A percentile compares a stretch with the other conserved stretches of the same genome.
phyloP scores from a whole-genome alignment of 2,797 vertebrate genomes.

The Rhinoraja longicauda region DNA sequence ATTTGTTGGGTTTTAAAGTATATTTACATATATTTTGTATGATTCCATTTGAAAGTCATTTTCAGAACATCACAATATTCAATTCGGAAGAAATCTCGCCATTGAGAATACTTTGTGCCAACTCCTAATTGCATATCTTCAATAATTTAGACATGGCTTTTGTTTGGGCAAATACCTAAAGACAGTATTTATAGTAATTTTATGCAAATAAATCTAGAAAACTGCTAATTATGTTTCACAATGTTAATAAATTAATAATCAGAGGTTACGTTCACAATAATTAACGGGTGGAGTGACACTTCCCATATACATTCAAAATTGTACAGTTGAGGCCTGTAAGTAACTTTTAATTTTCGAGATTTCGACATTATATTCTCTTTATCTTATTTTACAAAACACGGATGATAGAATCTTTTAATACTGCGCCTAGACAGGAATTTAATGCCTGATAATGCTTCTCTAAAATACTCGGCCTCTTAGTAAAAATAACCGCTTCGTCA shows the following conservation, averaged over 20 bases:
- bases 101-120: background rate
- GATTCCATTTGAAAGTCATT: background rate
- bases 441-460: background rate
- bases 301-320: background rate
- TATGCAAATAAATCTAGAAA: background rate
- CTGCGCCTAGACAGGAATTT: background rate
- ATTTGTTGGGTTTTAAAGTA: background rate
- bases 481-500: background rate
- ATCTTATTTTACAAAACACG: slow-evolving; percentile 17
- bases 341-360: background rate
- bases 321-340: background rate
- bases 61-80: background rate
- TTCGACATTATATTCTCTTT: background rate
- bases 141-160: slow-evolving; percentile 28
- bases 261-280: background rate
- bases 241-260: slow-evolving; percentile 35
- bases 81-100: background rate
- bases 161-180: background rate
- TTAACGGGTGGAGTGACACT: background rate
- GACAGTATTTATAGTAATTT: background rate
- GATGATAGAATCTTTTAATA: background rate
- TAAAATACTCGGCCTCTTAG: background rate
- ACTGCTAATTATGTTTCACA: background rate
- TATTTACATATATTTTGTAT: slow-evolving; percentile 13
- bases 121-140: slow-evolving; percentile 1